phyloP scores from a whole-genome alignment of 1,140 invertebrate genomes.

The Euwallacea fornicatus region DNA sequence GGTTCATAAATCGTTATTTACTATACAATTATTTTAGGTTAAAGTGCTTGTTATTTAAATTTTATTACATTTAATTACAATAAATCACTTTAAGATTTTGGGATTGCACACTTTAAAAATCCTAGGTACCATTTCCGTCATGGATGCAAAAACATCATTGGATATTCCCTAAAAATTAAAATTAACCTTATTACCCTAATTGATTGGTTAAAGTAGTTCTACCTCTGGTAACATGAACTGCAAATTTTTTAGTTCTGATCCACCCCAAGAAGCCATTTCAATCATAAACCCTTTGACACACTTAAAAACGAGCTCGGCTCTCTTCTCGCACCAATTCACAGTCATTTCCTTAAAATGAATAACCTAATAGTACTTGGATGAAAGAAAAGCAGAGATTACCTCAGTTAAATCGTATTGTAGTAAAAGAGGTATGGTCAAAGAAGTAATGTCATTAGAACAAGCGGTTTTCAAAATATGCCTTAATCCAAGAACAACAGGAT shows the following conservation, averaged over 20 bases:
- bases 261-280: conserved; percentile 92
- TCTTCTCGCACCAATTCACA: conserved; percentile 90
- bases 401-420: conserved; percentile 93
- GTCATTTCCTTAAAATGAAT: conserved; percentile 82
- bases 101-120: conserved; percentile 92
- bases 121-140: conserved; percentile 85
- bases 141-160: conserved; percentile 79
- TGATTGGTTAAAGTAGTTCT: conserved; percentile 18
- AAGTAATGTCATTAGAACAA: conserved; percentile 90
- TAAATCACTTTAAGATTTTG: conserved; percentile 62
- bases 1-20: too few relatives aligned
- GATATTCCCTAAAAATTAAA: conserved; percentile 73
- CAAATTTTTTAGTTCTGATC: conserved; percentile 85
- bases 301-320: conserved; percentile 96
- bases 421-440: conserved; percentile 89
- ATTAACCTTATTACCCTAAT: not conserved
- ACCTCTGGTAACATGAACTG: conserved; percentile 82
- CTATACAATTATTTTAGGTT: too few relatives aligned
- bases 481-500: conserved; percentile 92
- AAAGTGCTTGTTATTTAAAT: too few relatives aligned
- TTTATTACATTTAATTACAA: too few relatives aligned
- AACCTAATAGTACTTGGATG: not conserved
- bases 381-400: conserved; percentile 57
- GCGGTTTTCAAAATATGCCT: conserved; percentile 94
- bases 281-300: conserved; percentile 99